A percentile compares a stretch with the other conserved stretches of the same genome.
These are phyloP conservation scores for Alviniconcha marisindica DNA, from an alignment of 1,140 invertebrate genomes.

Conservation along the genomic window DNA sequence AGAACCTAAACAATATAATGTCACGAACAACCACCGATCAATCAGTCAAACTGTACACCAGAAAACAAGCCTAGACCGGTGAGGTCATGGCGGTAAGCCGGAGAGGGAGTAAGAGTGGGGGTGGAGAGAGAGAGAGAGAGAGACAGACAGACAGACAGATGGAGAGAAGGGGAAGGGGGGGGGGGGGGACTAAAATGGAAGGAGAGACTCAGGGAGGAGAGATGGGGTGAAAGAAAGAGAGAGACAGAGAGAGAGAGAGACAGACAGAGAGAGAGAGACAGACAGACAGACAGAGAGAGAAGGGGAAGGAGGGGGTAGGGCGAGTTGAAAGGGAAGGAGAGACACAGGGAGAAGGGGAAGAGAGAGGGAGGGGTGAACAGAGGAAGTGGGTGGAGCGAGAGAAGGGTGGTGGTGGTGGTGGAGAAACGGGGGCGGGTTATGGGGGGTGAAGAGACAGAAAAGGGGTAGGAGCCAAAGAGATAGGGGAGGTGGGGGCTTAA, in stretches of 20 bases:
- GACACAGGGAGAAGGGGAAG: no score
- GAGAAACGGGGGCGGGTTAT: background rate
- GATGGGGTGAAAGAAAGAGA: background rate
- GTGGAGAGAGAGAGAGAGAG: background rate
- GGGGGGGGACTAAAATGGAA: background rate
- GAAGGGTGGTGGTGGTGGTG: background rate
- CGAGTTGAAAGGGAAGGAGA: no score
- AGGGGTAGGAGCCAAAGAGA: no score
- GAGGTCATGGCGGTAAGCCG: background rate
- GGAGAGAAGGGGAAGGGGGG: background rate
- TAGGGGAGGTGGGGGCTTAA: no score
- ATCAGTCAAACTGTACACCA: no score
- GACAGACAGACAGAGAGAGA: background rate
- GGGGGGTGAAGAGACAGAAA: no score
- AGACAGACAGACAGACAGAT: background rate
- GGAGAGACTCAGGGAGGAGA: background rate
- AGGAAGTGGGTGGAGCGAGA: background rate
- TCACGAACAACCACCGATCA: background rate
- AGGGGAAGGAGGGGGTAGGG: no score
- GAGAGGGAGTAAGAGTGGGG: background rate
- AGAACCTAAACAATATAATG: background rate
- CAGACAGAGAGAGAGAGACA: background rate
- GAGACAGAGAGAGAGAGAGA: background rate
- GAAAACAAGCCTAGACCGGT: background rate
- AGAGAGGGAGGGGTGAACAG: background rate